Evolutionary conservation across 1,140 invertebrate genomes (phyloP), one percentile per base, ranked within the genome.

Genomic region (Sarcophaga bullata): DNA sequence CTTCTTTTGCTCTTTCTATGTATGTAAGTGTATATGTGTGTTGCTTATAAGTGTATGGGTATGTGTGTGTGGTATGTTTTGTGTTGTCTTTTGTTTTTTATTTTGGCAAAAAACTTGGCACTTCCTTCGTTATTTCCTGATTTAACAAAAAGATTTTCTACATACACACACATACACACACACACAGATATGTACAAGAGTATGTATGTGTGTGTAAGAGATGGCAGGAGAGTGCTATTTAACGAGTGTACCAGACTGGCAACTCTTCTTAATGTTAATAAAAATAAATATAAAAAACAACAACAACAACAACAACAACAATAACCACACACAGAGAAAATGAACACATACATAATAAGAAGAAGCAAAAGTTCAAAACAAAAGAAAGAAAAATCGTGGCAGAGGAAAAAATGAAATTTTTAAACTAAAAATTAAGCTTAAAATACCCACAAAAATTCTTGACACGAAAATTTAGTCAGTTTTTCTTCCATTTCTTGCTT

Each of bases 81-180:
- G 11, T 37, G 62, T 68, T 68, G 7, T 68, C 62, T 68, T 68
- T 68, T 68, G 62, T 68, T 68, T 68, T 68, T 68, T 68, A 25
- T 68, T 68, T 58, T n/a, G 54, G 62, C 25, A 37, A 19, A 10
- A 68, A 68, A 68, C 62, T 68, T 68, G 62, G 62, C 75, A 78
- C 75, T 78, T 78, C 75, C 75, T 78, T 19, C 75, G 75, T 50
- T 50, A 78, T 78, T 78, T 78, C 75, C 75, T 78, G 75, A 50
- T 25, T 78, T 25, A 68, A 17, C 62, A 68, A 68, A 68, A 68
- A 13, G 19, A 13, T 58, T 58, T 58, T 37, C 25, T 37, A 1
- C 4, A 58, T 15, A 58, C n/a, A 7, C 54, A 58, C n/a, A 15
- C n/a, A 11, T 58, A 58, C n/a, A 58, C n/a, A n/a, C 54, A 58